Percentiles rank a stretch among this genome's conserved stretches.
phyloP scores from a whole-genome alignment of 2,888 invertebrate species.

The Phortica magna region DNA sequence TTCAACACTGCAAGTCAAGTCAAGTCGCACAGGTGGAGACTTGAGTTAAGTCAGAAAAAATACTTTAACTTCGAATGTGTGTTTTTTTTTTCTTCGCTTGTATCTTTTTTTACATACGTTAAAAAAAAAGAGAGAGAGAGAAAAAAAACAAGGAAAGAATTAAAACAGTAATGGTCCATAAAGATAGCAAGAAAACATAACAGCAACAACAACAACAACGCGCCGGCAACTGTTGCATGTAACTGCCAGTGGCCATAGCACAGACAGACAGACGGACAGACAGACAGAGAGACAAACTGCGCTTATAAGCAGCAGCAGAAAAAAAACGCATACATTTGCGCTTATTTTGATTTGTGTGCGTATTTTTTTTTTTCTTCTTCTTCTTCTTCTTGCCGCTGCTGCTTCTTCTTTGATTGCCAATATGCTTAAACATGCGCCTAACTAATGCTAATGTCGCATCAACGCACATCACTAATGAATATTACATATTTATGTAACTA shows the following conservation, averaged over 20 bases:
- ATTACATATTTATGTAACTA: constrained; percentile 37
- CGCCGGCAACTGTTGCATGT: neutral
- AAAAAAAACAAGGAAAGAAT: constrained; percentile 25
- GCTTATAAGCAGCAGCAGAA: neutral
- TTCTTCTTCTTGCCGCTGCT: neutral
- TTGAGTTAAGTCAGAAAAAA: constrained; percentile 32
- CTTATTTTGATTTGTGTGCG: constrained; percentile 9
- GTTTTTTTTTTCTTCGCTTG: neutral
- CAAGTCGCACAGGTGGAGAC: constrained; percentile 52
- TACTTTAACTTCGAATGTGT: constrained; percentile 24
- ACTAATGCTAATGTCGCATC: constrained; percentile 34
- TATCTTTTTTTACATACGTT: constrained; percentile 20
- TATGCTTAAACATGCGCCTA: constrained; percentile 43
- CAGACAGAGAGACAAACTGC: constrained; percentile 9
- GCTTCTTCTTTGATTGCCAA: constrained; percentile 23
- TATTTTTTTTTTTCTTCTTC: constrained; percentile 5
- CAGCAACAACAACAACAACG: constrained; percentile 23
- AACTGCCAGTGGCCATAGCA: neutral
- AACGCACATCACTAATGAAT: constrained; percentile 25
- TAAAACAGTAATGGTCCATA: constrained; percentile 34
- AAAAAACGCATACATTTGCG: neutral
- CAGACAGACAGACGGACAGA: neutral
- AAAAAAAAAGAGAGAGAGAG: constrained; percentile 30
- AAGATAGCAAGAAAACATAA: constrained; percentile 3
- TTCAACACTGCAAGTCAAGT: neutral